Percentiles rank a stretch among this genome's conserved stretches.
phyloP scores from a whole-genome alignment of 2,113 vertebrate genomes.

The Xenopus borealis region DNA sequence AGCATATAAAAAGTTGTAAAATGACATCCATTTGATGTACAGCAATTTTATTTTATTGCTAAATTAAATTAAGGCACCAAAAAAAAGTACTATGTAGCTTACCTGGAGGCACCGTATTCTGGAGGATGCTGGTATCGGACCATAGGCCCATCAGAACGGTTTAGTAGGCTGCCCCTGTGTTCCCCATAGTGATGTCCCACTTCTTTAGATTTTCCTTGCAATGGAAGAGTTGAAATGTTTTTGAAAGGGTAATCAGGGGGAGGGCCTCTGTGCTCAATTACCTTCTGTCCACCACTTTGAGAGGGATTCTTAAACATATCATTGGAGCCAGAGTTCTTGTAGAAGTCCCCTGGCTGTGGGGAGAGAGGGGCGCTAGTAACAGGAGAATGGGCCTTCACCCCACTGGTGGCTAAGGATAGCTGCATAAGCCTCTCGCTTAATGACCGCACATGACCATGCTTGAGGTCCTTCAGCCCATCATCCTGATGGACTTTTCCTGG shows the following conservation, averaged over 20 bases:
- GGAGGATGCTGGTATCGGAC: conserved; percentile 97
- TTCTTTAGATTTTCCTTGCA: conserved; percentile 82
- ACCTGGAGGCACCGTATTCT: conserved; percentile 95
- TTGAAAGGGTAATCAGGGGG: conserved; percentile 96
- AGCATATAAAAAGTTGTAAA: too few species aligned
- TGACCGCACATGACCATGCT: conserved; percentile 96
- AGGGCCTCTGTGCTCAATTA: conserved; percentile 82
- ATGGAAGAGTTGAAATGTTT: conserved; percentile 73
- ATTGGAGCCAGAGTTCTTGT: conserved; percentile 67
- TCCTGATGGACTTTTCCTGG: conserved; percentile 90
- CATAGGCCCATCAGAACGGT: conserved; percentile 78
- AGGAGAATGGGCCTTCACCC: conserved; percentile 90
- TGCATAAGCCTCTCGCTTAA: conserved; percentile 96
- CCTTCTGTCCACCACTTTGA: conserved; percentile 68
- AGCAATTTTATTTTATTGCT: too few species aligned
- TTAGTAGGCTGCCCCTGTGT: conserved; percentile 77
- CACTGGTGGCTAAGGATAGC: conserved; percentile 91
- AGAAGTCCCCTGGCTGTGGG: conserved; percentile 71
- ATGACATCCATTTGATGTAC: too few species aligned
- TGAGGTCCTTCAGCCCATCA: conserved; percentile 93
- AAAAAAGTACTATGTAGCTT: conserved; percentile 49
- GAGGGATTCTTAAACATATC: conserved; percentile 85
- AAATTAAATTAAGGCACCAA: too few species aligned
- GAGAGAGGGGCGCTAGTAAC: conserved; percentile 85
- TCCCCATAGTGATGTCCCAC: conserved; percentile 82